Base-by-base conservation (phyloP, 2,797 vertebrate species). In the Alauda arvensis region DNA sequence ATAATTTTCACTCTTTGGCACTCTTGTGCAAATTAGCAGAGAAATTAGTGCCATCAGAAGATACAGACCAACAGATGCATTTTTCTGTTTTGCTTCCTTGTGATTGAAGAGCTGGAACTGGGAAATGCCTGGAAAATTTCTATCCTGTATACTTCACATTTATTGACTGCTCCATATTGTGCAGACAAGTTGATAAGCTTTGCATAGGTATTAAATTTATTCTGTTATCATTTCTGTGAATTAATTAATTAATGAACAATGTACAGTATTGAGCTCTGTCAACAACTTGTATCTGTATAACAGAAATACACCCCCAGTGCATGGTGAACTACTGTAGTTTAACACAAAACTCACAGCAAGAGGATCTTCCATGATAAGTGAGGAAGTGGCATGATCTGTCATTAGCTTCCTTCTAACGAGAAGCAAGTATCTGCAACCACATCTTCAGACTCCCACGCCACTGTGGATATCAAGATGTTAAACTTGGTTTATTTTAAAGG, bases 381-480 rank as follows among this genome's bases (percentile, higher is more conserved):
- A 96, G 93, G 95, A 96, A 96, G 90, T 93, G 87, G 96, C 95
- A 90, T 89, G 88, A 95, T 92, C 68, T 96, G 95, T 96, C 94
- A 96, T 96, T 96, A 97, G 97, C 96, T 98, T 97, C 95, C 96
- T 97, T 95, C 97, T 97, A 95, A 97, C 96, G 95, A 98, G 97
- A 98, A 97, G 94, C 97, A 96, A 97, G 97, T 98, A 98, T 98
- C 97, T 97, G 93, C 97, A 98, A 98, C 98, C 98, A 97, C 98
- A 98, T 98, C 98, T 97, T 93, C 93, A 96, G 93, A 98, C 98
- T 97, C 98, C 98, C 97, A 98, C 98, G 93, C 97, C 95, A 96
- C 93, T 95, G 94, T 95, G 95, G 60, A 95, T 96, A 96, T 95
- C 80, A 83, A 97, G 95, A 95, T 97, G 94, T 97, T 97, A 96